A percentile compares a stretch with the other conserved stretches of the same genome.
Conservation (phyloP, 2,113 vertebrate genomes). For the Urocolius indicus region DNA sequence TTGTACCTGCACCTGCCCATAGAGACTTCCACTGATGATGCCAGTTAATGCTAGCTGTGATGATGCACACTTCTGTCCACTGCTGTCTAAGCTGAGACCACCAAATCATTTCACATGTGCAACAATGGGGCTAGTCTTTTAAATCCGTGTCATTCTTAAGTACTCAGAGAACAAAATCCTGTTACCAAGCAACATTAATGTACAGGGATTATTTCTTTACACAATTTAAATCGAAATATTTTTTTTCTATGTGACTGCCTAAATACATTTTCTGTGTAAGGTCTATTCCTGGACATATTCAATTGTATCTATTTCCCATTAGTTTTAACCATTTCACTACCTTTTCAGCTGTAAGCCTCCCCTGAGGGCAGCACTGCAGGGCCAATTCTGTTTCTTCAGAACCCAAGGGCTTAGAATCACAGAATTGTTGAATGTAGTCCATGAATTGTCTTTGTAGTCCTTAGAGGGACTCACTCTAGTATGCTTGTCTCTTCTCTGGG, state of each 20-base stretch:
- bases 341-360: not conserved
- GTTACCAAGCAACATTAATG: not conserved
- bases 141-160: not conserved
- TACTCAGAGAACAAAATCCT: not conserved
- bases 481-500: too few relatives aligned
- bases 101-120: not conserved
- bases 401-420: not conserved
- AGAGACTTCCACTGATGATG: accelerated
- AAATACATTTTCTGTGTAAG: not conserved
- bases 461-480: too few relatives aligned
- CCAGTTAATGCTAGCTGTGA: accelerated
- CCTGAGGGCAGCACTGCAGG: not conserved
- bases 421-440: too few relatives aligned
- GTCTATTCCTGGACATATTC: not conserved
- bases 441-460: too few relatives aligned
- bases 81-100: not conserved
- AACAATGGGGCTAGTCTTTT: not conserved
- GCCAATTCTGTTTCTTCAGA: not conserved
- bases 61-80: not conserved
- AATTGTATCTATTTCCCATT: not conserved
- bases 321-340: not conserved
- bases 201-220: not conserved
- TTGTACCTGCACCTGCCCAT: accelerated
- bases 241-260: not conserved
- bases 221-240: not conserved